Evolutionary conservation across 2,797 vertebrate genomes (phyloP), one percentile per base, ranked within the genome.

Genomic region (Okamejei kenojei): DNA sequence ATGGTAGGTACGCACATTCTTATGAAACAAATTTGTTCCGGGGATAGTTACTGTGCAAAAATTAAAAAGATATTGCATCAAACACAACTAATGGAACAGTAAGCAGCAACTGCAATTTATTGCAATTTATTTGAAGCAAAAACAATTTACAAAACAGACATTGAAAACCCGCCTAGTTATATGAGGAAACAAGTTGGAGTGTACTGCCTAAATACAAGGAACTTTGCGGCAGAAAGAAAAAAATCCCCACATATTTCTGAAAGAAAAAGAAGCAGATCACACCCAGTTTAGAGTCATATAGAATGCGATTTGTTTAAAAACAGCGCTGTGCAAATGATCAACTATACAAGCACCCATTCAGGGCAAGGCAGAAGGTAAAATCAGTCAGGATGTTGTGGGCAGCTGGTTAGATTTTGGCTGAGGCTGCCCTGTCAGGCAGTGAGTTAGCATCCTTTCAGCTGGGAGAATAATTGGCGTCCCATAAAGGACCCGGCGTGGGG

Each of bases 21-120:
- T 84, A 84, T 84, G 54, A 84, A 61, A 84, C 54, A 84, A 21
- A 58, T 5, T 11, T 84, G 81, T 29, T 9, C 21, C 80, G 58
- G 80, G 58, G 23, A 82, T 26, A 82, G 7, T 82, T 82, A 29
- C 81, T 19, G 61, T 88, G 82, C 58, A 88, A 88, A 65, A 88
- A 65, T 65, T n/a, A 17, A 65, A 65, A 84, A 84, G 23, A 26
- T 84, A 17, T 88, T 19, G 15, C 29, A n/a, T 63, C 82, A 88
- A 65, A 79, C 78, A 32, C 15, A 79, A 76, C 26, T 7, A 29
- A 35, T 17, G 11, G 38, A 79, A 79, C 78, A 78, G n/a, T 35
- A 13, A 65, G 82, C 82, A 86, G 82, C 58, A 86, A 86, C 38
- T 81, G 79, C 79, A 81, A 9, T 54, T 58, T 82, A 54, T 35